These are phyloP conservation scores for Drosophila nr. fundita DNA, from an alignment of 2,888 invertebrate genomes.

Conservation along the genomic window DNA sequence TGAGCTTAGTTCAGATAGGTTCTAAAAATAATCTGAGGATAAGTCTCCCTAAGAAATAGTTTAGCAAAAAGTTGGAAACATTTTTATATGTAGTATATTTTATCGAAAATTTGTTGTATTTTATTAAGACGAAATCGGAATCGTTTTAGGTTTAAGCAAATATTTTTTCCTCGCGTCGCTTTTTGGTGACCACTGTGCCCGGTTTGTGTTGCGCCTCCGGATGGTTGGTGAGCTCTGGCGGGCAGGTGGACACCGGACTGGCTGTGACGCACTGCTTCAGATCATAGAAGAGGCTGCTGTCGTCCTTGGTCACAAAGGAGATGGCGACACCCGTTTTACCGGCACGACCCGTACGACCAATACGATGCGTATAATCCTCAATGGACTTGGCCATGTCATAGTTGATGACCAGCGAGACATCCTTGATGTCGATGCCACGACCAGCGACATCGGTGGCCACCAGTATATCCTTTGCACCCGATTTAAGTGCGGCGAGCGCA, in stretches of 20 bases:
- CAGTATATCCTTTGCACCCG: slow-evolving; percentile 97
- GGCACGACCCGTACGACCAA: slow-evolving; percentile 99
- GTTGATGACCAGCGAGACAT: slow-evolving; percentile 99
- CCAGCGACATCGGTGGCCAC: slow-evolving; percentile 99
- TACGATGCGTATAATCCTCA: slow-evolving; percentile 98
- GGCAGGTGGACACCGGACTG: slow-evolving; percentile 97
- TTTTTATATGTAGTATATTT: background rate
- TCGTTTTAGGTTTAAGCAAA: slow-evolving; percentile 89
- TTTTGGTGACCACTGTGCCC: slow-evolving; percentile 96
- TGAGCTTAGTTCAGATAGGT: background rate
- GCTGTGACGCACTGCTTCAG: slow-evolving; percentile 95
- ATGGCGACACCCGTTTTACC: slow-evolving; percentile 98
- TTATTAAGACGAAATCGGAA: background rate
- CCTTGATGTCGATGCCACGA: slow-evolving; percentile 99
- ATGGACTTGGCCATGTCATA: slow-evolving; percentile 99
- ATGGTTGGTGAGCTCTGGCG: slow-evolving; percentile 98
- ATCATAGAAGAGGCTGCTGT: slow-evolving; percentile 97
- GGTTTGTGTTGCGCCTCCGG: slow-evolving; percentile 99
- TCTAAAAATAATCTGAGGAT: background rate
- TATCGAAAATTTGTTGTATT: background rate
- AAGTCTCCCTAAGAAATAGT: background rate
- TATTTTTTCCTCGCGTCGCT: slow-evolving; percentile 96
- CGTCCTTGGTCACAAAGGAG: slow-evolving; percentile 98
- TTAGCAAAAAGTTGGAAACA: background rate
- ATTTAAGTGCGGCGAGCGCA: slow-evolving; percentile 97